Evolutionary conservation across 2,113 vertebrate genomes (phyloP).

Genomic region (Tiliqua scincoides): DNA sequence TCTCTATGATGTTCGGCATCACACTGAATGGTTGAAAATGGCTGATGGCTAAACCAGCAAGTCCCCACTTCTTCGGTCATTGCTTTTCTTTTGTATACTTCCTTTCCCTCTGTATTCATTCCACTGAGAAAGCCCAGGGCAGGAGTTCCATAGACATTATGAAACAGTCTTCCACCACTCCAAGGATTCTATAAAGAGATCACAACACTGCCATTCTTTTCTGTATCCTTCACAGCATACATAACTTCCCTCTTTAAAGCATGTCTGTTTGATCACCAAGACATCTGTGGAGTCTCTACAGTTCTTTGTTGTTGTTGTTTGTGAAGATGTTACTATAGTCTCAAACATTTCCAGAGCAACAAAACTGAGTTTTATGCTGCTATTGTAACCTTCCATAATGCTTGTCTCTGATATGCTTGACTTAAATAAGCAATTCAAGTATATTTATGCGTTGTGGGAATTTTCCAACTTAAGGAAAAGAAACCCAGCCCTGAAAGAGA

Average conservation of each 20-base stretch:
- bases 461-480: constrained; percentile 1
- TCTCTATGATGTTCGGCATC: constrained; percentile 34
- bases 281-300: neutral
- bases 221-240: constrained; percentile 1
- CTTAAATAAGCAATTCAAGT: neutral
- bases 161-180: neutral
- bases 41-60: constrained; percentile 17
- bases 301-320: neutral
- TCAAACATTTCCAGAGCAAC: rapidly evolving
- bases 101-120: constrained; percentile 20
- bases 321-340: neutral
- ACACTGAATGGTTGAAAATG: constrained; percentile 35
- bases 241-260: neutral
- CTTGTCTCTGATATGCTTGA: neutral
- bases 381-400: constrained; percentile 9
- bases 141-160: neutral
- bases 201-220: neutral
- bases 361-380: neutral
- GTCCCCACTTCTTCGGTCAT: neutral
- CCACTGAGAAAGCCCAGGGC: neutral
- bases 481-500: neutral
- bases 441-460: neutral
- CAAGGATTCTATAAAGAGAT: constrained; percentile 8
- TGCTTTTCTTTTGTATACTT: constrained; percentile 46
- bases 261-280: neutral